A percentile compares a stretch with the other conserved stretches of the same genome.
Evolutionary conservation across 1,140 invertebrate genomes (phyloP).

Genomic region (Rhynchophorus ferrugineus): DNA sequence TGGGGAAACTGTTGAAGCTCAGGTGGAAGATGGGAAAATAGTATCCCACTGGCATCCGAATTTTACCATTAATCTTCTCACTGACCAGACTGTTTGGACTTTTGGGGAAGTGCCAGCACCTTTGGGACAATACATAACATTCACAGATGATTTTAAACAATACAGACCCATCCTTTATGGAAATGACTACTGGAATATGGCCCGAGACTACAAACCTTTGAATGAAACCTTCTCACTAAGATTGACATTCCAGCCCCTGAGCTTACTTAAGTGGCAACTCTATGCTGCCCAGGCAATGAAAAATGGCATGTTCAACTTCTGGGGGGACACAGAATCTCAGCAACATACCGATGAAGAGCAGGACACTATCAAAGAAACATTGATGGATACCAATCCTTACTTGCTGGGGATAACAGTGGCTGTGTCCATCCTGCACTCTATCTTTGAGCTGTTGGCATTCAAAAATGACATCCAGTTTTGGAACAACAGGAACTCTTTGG

Average conservation of each 20-base stretch:
- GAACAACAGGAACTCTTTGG: constrained; percentile 94
- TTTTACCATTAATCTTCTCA: constrained; percentile 90
- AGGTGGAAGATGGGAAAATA: constrained; percentile 67
- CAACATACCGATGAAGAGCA: constrained; percentile 86
- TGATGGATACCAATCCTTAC: constrained; percentile 96
- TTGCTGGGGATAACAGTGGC: constrained; percentile 85
- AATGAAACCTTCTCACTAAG: constrained; percentile 74
- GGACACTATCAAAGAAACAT: constrained; percentile 93
- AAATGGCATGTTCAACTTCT: constrained; percentile 72
- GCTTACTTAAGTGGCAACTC: constrained; percentile 95
- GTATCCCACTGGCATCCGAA: constrained; percentile 99
- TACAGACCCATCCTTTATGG: constrained; percentile 94
- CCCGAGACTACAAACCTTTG: constrained; percentile 90
- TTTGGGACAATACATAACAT: constrained; percentile 88
- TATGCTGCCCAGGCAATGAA: constrained; percentile 93
- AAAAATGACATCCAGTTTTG: constrained; percentile 99
- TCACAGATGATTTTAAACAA: constrained; percentile 68
- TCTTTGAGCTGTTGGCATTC: constrained; percentile 98
- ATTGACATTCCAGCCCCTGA: constrained; percentile 89
- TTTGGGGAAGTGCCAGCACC: constrained; percentile 82
- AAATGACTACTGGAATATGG: constrained; percentile 99
- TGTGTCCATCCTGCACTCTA: constrained; percentile 91
- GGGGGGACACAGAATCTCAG: constrained; percentile 49
- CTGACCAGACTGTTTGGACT: constrained; percentile 92
- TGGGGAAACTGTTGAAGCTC: constrained; percentile 75